Evolutionary conservation across 2,888 invertebrate species (phyloP).

Genomic region (Sarcophaga carnaria): DNA sequence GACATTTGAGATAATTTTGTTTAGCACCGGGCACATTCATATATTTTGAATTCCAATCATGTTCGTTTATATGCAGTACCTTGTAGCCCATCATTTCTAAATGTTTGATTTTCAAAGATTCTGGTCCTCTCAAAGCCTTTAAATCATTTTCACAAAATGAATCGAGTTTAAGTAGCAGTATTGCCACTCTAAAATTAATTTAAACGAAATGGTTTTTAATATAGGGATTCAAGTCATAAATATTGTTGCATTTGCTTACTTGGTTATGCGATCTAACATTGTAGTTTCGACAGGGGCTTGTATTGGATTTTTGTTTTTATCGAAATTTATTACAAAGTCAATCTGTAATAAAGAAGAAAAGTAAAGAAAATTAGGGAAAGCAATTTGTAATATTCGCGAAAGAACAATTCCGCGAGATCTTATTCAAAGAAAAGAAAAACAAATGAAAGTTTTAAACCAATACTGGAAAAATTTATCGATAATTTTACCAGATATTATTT

Average conservation of each 20-base stretch:
- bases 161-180: slow-evolving; percentile 81
- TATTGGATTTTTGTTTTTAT: slow-evolving; percentile 76
- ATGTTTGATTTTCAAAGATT: slow-evolving; percentile 84
- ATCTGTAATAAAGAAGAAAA: slow-evolving; percentile 72
- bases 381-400: too few species aligned
- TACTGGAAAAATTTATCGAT: too few species aligned
- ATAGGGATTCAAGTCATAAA: not conserved
- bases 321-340: slow-evolving; percentile 81
- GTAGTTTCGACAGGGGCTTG: slow-evolving; percentile 75
- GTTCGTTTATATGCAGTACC: slow-evolving; percentile 83
- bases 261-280: slow-evolving; percentile 79
- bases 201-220: not conserved
- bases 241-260: slow-evolving; percentile 72
- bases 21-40: slow-evolving; percentile 82
- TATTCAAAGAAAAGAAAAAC: too few species aligned
- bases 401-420: too few species aligned
- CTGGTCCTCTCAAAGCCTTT: slow-evolving; percentile 82
- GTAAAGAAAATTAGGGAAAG: too few species aligned
- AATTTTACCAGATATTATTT: too few species aligned
- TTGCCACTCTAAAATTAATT: slow-evolving; percentile 74
- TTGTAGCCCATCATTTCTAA: slow-evolving; percentile 86
- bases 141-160: slow-evolving; percentile 82
- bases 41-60: slow-evolving; percentile 84
- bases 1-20: slow-evolving; percentile 81
- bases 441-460: too few species aligned